These are phyloP conservation scores for Nipponacmea schrenckii DNA, from an alignment of 2,888 invertebrate species.

Conservation along the genomic window DNA sequence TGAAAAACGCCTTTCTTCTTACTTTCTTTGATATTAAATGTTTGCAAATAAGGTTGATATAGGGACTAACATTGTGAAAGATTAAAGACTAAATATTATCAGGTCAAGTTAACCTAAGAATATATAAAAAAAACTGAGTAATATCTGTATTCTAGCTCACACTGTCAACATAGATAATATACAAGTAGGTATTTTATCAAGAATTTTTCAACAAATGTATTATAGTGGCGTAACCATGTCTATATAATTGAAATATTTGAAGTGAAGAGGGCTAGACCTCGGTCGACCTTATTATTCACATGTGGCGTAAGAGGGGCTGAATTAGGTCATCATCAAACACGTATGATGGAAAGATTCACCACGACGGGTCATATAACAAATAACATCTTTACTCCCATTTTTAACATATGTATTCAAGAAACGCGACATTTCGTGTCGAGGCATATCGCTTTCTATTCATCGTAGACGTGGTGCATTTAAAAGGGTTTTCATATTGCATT, in stretches of 20 bases:
- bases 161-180: no score
- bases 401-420: constrained; percentile 8
- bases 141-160: no score
- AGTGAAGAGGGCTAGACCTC: background rate
- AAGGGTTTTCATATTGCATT: constrained; percentile 4
- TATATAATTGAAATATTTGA: background rate
- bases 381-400: background rate
- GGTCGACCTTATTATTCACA: constrained; percentile 1
- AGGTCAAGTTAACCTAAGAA: no score
- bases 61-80: no score
- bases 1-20: no score
- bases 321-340: constrained; percentile 4
- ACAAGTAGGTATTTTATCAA: no score
- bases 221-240: no score
- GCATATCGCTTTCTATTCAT: constrained; percentile 8
- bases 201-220: no score
- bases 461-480: constrained; percentile 3
- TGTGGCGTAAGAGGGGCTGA: constrained; percentile 9
- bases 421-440: constrained; percentile 8
- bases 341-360: background rate
- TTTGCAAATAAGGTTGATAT: no score
- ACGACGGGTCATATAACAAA: background rate
- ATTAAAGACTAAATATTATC: no score
- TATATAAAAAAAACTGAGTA: no score
- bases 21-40: no score